Conservation (phyloP, 2,797 vertebrate genomes). For the Mormyrus hasselquistii region DNA sequence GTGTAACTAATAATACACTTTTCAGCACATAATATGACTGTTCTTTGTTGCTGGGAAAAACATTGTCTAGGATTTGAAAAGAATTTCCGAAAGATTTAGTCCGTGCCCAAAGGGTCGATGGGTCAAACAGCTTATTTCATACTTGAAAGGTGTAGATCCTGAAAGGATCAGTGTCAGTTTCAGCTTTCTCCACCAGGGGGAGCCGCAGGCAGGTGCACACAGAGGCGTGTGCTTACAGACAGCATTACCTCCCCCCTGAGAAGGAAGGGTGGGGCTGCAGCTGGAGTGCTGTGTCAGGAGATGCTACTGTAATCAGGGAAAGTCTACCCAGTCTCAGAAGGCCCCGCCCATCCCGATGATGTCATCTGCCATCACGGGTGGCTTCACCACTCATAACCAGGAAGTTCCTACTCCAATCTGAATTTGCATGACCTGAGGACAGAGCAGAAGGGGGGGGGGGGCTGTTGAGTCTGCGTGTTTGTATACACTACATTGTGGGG, state of each 20-base stretch:
- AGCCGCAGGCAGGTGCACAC: background rate
- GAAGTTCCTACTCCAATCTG: conserved; percentile 24
- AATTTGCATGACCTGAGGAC: conserved; percentile 17
- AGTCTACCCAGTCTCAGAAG: conserved; percentile 38
- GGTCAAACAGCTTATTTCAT: conserved; percentile 62
- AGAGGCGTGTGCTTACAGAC: conserved; percentile 16
- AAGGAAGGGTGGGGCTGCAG: conserved; percentile 24
- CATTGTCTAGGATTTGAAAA: background rate
- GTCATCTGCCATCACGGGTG: conserved; percentile 33
- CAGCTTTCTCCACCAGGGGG: conserved; percentile 50
- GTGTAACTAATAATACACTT: background rate
- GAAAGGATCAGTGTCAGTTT: conserved; percentile 58
- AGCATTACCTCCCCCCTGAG: conserved; percentile 27
- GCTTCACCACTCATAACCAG: conserved; percentile 42
- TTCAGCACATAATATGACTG: background rate
- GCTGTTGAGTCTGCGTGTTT: background rate
- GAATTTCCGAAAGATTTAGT: conserved; percentile 52
- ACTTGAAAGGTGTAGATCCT: conserved; percentile 57
- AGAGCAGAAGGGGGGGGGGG: background rate
- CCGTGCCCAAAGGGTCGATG: conserved; percentile 68
- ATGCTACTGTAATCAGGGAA: conserved; percentile 55
- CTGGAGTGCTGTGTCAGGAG: conserved; percentile 40
- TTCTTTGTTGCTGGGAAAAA: background rate
- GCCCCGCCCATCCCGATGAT: conserved; percentile 30
- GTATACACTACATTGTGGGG: background rate